Evolutionary conservation across 2,797 vertebrate genomes (phyloP).

Genomic region (Falco biarmicus): DNA sequence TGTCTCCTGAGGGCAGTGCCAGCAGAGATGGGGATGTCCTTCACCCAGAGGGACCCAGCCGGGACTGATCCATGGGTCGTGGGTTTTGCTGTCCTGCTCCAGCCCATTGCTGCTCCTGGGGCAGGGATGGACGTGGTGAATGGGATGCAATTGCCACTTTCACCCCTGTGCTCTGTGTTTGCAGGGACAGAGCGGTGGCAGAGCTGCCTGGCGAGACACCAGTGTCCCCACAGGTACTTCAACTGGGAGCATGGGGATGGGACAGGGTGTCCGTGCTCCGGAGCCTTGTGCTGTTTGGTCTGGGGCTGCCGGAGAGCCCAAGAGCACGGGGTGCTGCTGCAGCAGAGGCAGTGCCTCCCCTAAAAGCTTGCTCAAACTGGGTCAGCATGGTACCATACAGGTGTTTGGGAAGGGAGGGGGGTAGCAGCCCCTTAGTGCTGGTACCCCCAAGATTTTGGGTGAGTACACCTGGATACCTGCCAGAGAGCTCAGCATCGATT

Average conservation of each 20-base stretch:
- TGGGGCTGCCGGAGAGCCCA: neutral
- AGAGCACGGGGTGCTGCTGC: neutral
- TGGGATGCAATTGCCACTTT: neutral
- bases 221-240: constrained; percentile 20
- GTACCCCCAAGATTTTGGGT: neutral
- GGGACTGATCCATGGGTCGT: neutral
- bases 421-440: neutral
- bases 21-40: neutral
- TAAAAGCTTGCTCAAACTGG: neutral
- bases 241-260: neutral
- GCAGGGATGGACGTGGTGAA: neutral
- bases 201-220: neutral
- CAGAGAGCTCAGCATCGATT: fast-evolving
- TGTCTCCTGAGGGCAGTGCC: neutral
- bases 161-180: constrained; percentile 12
- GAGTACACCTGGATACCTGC: neutral
- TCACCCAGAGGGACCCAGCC: neutral
- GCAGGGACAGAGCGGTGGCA: constrained; percentile 10
- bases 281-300: fast-evolving
- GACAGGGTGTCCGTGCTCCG: neutral
- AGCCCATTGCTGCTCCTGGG: fast-evolving
- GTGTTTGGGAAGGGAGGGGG: neutral
- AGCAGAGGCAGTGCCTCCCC: neutral
- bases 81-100: neutral
- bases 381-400: fast-evolving